Conservation (phyloP, 1,140 invertebrate species). For the Telenomus remus region DNA sequence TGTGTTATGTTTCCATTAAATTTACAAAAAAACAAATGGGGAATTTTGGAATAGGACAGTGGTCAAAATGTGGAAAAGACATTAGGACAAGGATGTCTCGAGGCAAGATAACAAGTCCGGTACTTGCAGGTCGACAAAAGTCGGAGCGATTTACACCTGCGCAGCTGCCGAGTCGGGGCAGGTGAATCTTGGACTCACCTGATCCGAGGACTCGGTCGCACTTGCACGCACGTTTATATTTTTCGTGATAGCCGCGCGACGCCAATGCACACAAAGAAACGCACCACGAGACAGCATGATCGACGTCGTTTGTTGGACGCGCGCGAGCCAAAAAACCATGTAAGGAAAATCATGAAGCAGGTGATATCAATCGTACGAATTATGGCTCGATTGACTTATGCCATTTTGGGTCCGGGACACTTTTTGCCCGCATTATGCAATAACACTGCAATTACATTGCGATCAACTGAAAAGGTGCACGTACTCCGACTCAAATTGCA, state of each 20-base stretch:
- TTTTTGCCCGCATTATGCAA: conserved; percentile 16
- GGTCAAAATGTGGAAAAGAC: conserved; percentile 11
- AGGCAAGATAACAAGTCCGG: conserved; percentile 47
- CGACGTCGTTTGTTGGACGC: conserved; percentile 49
- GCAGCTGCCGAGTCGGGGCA: conserved; percentile 69
- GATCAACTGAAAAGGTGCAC: conserved; percentile 16
- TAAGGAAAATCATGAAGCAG: conserved; percentile 63
- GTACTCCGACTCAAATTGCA: neutral
- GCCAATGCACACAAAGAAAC: conserved; percentile 30
- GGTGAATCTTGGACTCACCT: conserved; percentile 74
- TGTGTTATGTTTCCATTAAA: too few species aligned
- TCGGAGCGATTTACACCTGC: conserved; percentile 72
- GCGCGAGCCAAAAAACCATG: conserved; percentile 30
- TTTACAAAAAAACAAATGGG: too few species aligned
- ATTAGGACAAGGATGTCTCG: conserved; percentile 31
- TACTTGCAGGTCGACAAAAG: conserved; percentile 62
- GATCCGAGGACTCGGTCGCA: conserved; percentile 62
- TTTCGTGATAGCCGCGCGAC: conserved; percentile 26
- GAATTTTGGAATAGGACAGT: neutral
- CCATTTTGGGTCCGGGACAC: conserved; percentile 16
- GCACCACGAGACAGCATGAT: conserved; percentile 48
- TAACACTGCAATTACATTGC: conserved; percentile 25
- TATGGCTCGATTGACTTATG: conserved; percentile 64
- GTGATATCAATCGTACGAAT: conserved; percentile 73
- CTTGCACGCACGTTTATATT: conserved; percentile 38